Conservation (phyloP, 2,113 vertebrate genomes). For the Hydrolagus affinis region DNA sequence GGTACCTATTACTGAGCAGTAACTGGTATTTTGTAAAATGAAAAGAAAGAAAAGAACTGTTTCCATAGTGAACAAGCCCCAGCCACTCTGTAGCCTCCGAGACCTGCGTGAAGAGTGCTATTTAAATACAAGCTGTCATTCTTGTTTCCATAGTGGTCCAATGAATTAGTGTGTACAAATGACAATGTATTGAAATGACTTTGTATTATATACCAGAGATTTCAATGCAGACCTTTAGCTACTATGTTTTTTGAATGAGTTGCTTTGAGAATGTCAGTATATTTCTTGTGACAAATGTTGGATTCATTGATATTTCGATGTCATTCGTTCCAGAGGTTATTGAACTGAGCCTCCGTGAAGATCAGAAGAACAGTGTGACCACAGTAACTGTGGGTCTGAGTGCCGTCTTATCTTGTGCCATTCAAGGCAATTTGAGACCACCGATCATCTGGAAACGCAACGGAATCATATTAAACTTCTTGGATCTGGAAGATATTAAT, state of each 20-base stretch:
- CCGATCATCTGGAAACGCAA: conserved; percentile 90
- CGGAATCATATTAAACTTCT: conserved; percentile 74
- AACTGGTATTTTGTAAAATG: no score
- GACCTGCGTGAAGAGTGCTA: background rate
- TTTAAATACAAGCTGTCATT: background rate
- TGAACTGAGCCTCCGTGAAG: conserved; percentile 68
- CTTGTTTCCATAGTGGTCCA: background rate
- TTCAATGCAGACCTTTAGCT: background rate
- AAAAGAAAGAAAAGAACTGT: no score
- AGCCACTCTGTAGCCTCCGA: no score
- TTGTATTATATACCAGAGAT: no score
- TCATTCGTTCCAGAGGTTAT: conserved; percentile 71
- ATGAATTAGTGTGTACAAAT: no score
- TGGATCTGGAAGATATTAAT: conserved; percentile 87
- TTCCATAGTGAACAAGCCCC: no score
- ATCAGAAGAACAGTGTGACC: conserved; percentile 64
- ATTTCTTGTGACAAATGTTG: background rate
- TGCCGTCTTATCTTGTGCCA: conserved; percentile 70
- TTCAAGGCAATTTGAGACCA: conserved; percentile 73
- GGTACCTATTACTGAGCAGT: no score
- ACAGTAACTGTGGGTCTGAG: conserved; percentile 86
- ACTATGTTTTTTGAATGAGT: background rate
- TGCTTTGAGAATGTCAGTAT: background rate
- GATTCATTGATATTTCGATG: conserved; percentile 2
- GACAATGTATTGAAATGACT: no score